Base-by-base conservation (phyloP, 2,113 vertebrate genomes). In the Sylvilagus bachmani region DNA sequence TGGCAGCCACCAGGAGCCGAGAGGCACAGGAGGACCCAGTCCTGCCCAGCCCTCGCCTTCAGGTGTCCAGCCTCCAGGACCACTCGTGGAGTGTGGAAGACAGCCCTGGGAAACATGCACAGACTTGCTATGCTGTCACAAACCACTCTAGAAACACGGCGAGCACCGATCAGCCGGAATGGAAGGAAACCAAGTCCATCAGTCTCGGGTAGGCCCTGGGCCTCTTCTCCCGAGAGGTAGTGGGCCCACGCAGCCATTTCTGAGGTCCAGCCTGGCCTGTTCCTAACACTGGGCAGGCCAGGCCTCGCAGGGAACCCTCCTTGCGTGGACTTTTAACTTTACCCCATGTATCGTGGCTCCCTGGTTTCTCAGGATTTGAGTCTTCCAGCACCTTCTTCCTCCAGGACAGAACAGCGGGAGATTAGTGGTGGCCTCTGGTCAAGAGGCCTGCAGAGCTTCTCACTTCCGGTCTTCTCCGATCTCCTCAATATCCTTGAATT, bases 391-490 rank as follows among this genome's bases (percentile, higher is more conserved):
- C 33, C 89, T 66, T 10, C 38, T 66, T 89, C 89, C 91, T 87
- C 19, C 0, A 81, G 87, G 81, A 91, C 5, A 2, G n/a, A 58
- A 49, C 7, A 10, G 2, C 27, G 16, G 25, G 3, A 14, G 29
- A 3, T 22, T 7, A n/a, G 31, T 3, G 10, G 36, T 36, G n/a
- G 25, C 7, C 53, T 25, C 80, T 9, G 62, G 64, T 61, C 53
- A 58, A 49, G 91, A 66, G 70, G 61, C 55, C 64, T 51, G 58
- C 38, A 29, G 61, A 12, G 64, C 27, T 86, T 77, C 58, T 90
- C 75, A 95, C 90, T 91, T 92, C 94, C 91, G 86, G 51, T 86
- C 49, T 94, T 33, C 49, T 58, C 16, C 51, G 11, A 17, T 31
- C 66, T 89, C 64, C 4, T 78, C 44, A 75, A 92, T n/a, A 92